Conservation (phyloP, 2,888 invertebrate species). For the Miltochrista miniata region DNA sequence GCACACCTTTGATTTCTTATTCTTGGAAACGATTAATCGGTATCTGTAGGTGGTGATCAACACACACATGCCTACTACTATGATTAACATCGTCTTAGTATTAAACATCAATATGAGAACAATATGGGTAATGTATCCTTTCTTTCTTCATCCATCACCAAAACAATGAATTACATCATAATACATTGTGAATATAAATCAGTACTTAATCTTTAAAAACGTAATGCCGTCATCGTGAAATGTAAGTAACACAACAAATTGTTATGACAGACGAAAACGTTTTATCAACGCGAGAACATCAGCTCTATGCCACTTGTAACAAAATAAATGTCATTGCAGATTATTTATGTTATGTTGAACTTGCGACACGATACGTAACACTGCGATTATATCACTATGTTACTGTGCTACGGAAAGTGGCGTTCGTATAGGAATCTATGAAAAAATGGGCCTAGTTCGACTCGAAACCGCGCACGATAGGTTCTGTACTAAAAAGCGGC, state of each 20-base stretch:
- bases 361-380: conserved; percentile 59
- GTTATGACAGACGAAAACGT: conserved; percentile 57
- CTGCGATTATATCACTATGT: conserved; percentile 59
- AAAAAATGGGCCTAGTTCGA: conserved; percentile 41
- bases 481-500: too few relatives aligned
- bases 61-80: too few relatives aligned
- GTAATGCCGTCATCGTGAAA: conserved; percentile 45
- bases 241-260: conserved; percentile 49
- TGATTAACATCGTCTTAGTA: too few relatives aligned
- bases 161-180: conserved; percentile 16
- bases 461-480: too few relatives aligned
- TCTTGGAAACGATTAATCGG: background rate
- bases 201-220: conserved; percentile 22
- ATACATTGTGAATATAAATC: conserved; percentile 14
- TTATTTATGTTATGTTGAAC: conserved; percentile 53
- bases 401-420: conserved; percentile 69
- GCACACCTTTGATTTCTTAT: background rate
- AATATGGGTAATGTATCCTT: background rate
- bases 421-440: conserved; percentile 59
- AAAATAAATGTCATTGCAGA: conserved; percentile 65
- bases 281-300: conserved; percentile 66
- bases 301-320: conserved; percentile 60
- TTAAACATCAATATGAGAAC: background rate
- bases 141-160: background rate
- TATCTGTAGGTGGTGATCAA: background rate